Evolutionary conservation across 2,888 invertebrate species (phyloP), one percentile per base, ranked within the genome.

Genomic region (Diplolepis rosae): DNA sequence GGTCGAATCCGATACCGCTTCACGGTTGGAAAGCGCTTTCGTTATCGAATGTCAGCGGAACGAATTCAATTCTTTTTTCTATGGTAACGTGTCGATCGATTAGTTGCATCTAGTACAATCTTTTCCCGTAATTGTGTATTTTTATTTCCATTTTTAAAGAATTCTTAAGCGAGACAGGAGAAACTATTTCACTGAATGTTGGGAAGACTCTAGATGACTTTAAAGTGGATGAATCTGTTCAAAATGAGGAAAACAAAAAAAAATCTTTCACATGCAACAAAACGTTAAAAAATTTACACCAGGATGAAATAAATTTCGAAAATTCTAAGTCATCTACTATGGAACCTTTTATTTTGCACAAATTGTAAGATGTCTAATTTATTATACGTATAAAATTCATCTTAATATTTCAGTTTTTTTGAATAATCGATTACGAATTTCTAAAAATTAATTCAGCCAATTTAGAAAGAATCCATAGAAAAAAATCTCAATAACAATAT

Each of bases 11-110:
- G 39, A 61, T 61, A 61, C 24, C 39, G 61, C 61, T 61, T 61
- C 27, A 61, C 39, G 61, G 61, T 61, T 24, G 61, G 61, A 61
- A 61, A 61, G 39, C 39, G 61, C 39, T 61, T 61, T 42, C 61
- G 61, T 61, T 61, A 61, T 61, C 61, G 61, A 39, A 27, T 61
- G 61, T 61, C 61, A 61, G 61, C 61, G 39, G 61, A 61, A 61
- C 39, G 39, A n/a, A 61, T 61, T 61, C 61, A 61, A 61, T 61
- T 61, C 27, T 61, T 61, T 61, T 61, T 61, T 39, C n/a, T 61
- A 13, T 61, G 24, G 61, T n/a, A 39, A 7, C 28, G 28, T 39
- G 61, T 42, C 39, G 24, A 61, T 61, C 61, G 61, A 61, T 61
- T 39, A 61, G 61, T 42, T 61, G 61, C 61, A 61, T 42, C 24